Evolutionary conservation across 2,113 vertebrate species (phyloP).

Genomic region (Cheilinus undulatus): DNA sequence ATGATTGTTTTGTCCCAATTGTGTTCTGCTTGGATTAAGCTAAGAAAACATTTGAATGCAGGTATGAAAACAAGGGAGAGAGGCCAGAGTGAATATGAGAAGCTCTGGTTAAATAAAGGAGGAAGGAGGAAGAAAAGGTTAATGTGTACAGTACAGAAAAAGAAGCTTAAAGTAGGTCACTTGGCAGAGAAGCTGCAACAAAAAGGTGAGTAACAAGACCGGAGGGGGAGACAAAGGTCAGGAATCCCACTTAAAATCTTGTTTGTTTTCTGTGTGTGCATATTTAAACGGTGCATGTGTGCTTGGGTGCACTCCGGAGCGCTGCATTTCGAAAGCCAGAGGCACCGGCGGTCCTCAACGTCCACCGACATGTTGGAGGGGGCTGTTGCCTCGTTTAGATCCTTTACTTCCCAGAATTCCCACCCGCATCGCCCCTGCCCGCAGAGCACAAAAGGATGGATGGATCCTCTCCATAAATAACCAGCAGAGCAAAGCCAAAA

Average conservation of each 20-base stretch:
- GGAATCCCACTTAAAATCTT: slow-evolving; percentile 40
- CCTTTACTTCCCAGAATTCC: slow-evolving; percentile 74
- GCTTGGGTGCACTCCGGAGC: slow-evolving; percentile 17
- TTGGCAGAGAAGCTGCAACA: slow-evolving; percentile 37
- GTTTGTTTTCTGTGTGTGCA: slow-evolving; percentile 33
- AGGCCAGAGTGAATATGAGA: slow-evolving; percentile 25
- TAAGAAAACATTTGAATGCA: slow-evolving; percentile 36
- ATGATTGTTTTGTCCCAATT: slow-evolving; percentile 21
- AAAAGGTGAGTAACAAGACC: slow-evolving; percentile 33
- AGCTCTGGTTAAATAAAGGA: slow-evolving; percentile 21
- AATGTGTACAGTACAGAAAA: slow-evolving; percentile 22
- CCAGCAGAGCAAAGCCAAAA: slow-evolving; percentile 71
- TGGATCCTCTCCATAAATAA: slow-evolving; percentile 83
- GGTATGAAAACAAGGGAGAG: slow-evolving; percentile 19
- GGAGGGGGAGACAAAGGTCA: slow-evolving; percentile 49
- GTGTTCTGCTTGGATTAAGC: slow-evolving; percentile 32
- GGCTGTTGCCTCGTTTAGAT: slow-evolving; percentile 54
- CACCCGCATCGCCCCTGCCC: slow-evolving; percentile 69
- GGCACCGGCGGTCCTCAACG: slow-evolving; percentile 40
- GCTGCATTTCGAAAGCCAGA: slow-evolving; percentile 43
- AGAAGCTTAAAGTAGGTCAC: slow-evolving; percentile 68
- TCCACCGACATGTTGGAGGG: slow-evolving; percentile 26
- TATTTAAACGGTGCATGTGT: slow-evolving; percentile 24
- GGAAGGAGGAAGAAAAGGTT: slow-evolving; percentile 25
- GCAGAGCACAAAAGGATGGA: slow-evolving; percentile 76